Evolutionary conservation across 2,888 invertebrate species (phyloP).

Genomic region (Glaucopsyche alexis): DNA sequence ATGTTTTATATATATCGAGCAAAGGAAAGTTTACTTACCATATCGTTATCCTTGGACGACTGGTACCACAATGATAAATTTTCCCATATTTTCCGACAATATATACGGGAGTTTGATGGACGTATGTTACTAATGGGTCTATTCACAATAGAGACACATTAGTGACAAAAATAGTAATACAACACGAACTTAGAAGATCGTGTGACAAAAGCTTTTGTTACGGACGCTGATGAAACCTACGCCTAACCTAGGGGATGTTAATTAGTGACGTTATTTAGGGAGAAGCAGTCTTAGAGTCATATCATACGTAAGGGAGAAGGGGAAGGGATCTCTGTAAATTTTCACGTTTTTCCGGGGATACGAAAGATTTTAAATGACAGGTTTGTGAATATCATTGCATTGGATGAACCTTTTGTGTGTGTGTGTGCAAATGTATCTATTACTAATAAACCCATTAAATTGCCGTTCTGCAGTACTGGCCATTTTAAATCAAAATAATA

Average conservation of each 20-base stretch:
- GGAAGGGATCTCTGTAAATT: too few relatives aligned
- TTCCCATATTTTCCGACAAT: conserved; percentile 45
- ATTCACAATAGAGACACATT: conserved; percentile 70
- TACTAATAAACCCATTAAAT: too few relatives aligned
- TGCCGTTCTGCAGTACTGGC: too few relatives aligned
- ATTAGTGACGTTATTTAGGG: not conserved
- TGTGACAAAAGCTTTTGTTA: conserved; percentile 29
- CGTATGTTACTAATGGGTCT: too few relatives aligned
- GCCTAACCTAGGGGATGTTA: not conserved
- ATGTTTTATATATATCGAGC: too few relatives aligned
- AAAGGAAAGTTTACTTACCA: conserved; percentile 50
- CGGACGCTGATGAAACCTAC: not conserved
- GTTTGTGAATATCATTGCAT: too few relatives aligned
- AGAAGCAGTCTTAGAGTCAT: not conserved
- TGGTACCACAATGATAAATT: conserved; percentile 39
- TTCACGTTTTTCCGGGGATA: too few relatives aligned
- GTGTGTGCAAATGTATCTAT: too few relatives aligned
- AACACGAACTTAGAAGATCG: conserved; percentile 37
- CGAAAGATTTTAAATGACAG: too few relatives aligned
- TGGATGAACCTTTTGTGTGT: too few relatives aligned
- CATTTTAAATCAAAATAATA: too few relatives aligned
- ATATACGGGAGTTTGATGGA: conserved; percentile 62
- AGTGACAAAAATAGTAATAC: conserved; percentile 41
- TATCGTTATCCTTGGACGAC: conserved; percentile 45
- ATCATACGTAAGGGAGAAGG: too few relatives aligned